A percentile compares a stretch with the other conserved stretches of the same genome.
These are phyloP conservation scores for Sycophila sp. DNA, from an alignment of 1,140 invertebrate species.

Conservation along the genomic window DNA sequence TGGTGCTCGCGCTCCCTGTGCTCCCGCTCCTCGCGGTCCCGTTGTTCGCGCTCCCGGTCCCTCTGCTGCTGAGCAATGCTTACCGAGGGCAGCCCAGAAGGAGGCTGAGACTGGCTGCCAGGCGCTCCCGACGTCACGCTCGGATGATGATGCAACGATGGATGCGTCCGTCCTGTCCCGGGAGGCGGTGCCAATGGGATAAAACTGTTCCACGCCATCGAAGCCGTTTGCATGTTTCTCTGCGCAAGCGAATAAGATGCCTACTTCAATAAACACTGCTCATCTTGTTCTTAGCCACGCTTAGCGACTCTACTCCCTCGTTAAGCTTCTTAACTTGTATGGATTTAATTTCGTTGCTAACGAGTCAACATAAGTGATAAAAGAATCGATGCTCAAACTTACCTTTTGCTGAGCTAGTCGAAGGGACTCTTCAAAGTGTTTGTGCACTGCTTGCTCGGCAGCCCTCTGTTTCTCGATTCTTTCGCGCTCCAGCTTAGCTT, in stretches of 20 bases:
- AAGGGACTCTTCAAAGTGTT: slow-evolving; percentile 90
- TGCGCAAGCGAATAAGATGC: slow-evolving; percentile 57
- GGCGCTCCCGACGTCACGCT: slow-evolving; percentile 39
- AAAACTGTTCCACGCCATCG: slow-evolving; percentile 61
- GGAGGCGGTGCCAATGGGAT: slow-evolving; percentile 57
- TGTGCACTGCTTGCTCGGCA: slow-evolving; percentile 81
- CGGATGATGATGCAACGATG: slow-evolving; percentile 45
- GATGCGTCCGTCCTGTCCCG: slow-evolving; percentile 52
- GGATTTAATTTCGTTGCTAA: too few species aligned
- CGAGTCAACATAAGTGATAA: too few species aligned
- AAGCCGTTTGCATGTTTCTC: slow-evolving; percentile 61
- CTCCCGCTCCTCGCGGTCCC: slow-evolving; percentile 11
- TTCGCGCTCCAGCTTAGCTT: slow-evolving; percentile 67
- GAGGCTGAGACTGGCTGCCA: slow-evolving; percentile 51
- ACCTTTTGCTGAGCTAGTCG: slow-evolving; percentile 86
- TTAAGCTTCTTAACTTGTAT: too few species aligned
- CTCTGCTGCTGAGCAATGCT: slow-evolving; percentile 52
- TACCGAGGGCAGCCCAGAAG: too few species aligned
- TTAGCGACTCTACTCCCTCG: too few species aligned
- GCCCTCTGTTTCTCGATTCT: slow-evolving; percentile 75
- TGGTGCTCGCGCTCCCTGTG: slow-evolving; percentile 23
- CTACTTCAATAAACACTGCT: slow-evolving; percentile 59
- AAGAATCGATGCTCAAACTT: too few species aligned
- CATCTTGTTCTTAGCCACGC: too few species aligned
- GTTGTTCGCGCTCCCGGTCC: slow-evolving; percentile 48